Evolutionary conservation across 2,888 invertebrate genomes (phyloP).

Genomic region (Hirtodrosophila duncani): DNA sequence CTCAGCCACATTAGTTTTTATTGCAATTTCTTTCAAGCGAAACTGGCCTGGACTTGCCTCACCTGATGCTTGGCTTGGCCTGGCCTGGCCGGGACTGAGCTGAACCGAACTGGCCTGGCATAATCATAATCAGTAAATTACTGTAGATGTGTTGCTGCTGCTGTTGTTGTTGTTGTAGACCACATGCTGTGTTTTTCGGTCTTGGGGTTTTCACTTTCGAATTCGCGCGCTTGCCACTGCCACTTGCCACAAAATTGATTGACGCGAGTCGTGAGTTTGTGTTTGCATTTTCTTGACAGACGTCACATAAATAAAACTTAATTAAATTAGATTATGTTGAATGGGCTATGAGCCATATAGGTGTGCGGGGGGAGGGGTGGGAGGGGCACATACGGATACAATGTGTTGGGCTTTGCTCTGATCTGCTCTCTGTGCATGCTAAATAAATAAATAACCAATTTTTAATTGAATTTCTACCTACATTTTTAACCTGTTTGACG

Average conservation of each 20-base stretch:
- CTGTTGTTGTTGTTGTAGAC: constrained; percentile 11
- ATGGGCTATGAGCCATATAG: neutral
- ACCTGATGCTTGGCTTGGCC: constrained; percentile 30
- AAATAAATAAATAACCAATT: constrained; percentile 76
- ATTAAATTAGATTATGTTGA: constrained; percentile 59
- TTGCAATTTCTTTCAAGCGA: constrained; percentile 47
- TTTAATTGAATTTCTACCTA: constrained; percentile 76
- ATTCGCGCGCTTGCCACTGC: constrained; percentile 44
- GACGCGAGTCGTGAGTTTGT: constrained; percentile 46
- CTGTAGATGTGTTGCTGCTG: too few species aligned
- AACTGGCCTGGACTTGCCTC: neutral
- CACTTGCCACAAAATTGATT: constrained; percentile 61
- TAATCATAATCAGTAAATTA: too few species aligned
- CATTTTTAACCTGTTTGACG: constrained; percentile 77
- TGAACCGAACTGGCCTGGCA: too few species aligned
- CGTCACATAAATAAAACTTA: constrained; percentile 60
- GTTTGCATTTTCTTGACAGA: constrained; percentile 52
- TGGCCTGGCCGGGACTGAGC: constrained; percentile 18
- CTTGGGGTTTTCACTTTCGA: constrained; percentile 67
- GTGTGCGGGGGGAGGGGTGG: neutral
- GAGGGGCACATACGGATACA: constrained; percentile 13
- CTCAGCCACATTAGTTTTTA: constrained; percentile 51
- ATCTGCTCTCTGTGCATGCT: constrained; percentile 61
- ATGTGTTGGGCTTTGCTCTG: constrained; percentile 21
- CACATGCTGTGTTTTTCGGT: constrained; percentile 31